phyloP scores from a whole-genome alignment of 2,888 invertebrate genomes.

The Platycheirus albimanus region DNA sequence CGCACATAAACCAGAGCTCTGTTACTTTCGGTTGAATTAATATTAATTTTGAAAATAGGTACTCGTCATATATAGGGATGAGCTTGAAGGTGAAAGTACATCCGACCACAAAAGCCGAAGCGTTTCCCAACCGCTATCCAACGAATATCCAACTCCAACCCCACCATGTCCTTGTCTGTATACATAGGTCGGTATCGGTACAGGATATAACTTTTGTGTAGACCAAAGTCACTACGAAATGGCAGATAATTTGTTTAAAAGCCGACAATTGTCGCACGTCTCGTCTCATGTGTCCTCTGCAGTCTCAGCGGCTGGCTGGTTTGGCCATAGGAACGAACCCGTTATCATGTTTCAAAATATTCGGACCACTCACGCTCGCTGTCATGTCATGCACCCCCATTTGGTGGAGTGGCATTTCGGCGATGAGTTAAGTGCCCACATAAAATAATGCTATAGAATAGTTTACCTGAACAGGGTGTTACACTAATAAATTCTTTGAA shows the following conservation, averaged over 20 bases:
- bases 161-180: neutral
- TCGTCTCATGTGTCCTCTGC: conserved; percentile 34
- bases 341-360: conserved; percentile 57
- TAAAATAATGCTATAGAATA: neutral
- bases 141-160: conserved; percentile 9
- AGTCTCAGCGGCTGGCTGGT: neutral
- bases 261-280: conserved; percentile 62
- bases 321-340: conserved; percentile 15
- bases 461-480: neutral
- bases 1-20: conserved; percentile 26
- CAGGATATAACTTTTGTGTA: conserved; percentile 45
- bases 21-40: conserved; percentile 66
- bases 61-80: conserved; percentile 10
- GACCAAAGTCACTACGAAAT: conserved; percentile 61
- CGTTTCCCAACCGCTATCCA: conserved; percentile 39
- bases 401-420: conserved; percentile 43
- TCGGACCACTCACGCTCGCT: conserved; percentile 45
- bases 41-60: conserved; percentile 68
- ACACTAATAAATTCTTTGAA: no score
- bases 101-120: conserved; percentile 49
- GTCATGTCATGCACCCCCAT: conserved; percentile 45
- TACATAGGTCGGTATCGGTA: neutral
- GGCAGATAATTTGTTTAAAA: conserved; percentile 72
- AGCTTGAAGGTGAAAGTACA: conserved; percentile 26
- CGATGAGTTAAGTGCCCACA: conserved; percentile 23